These are phyloP conservation scores for Lasioglossum lativentre DNA, from an alignment of 2,888 invertebrate genomes.

Conservation along the genomic window DNA sequence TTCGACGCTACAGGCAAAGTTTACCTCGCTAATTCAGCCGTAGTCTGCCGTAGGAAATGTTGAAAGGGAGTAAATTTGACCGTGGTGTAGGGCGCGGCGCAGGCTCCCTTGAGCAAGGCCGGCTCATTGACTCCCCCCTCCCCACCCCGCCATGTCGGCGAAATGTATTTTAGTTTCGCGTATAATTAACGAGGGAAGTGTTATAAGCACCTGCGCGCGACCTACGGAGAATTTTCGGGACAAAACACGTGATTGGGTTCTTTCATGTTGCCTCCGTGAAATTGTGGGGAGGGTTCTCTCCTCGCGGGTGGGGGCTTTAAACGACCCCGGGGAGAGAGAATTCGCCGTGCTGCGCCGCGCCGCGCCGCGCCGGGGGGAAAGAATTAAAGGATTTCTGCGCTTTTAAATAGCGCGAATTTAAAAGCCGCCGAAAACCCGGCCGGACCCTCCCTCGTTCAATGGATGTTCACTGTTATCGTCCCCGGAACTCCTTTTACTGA, in stretches of 20 bases:
- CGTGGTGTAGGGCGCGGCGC: slow-evolving; percentile 28
- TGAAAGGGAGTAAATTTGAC: slow-evolving; percentile 67
- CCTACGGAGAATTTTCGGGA: slow-evolving; percentile 51
- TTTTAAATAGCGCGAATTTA: slow-evolving; percentile 55
- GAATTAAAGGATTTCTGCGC: slow-evolving; percentile 56
- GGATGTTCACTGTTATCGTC: slow-evolving; percentile 54
- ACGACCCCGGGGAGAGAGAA: background rate
- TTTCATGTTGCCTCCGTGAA: slow-evolving; percentile 38
- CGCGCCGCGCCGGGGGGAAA: slow-evolving; percentile 11
- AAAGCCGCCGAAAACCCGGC: slow-evolving; percentile 33
- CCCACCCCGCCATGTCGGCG: slow-evolving; percentile 46
- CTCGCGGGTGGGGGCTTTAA: slow-evolving; percentile 18
- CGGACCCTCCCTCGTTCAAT: slow-evolving; percentile 9
- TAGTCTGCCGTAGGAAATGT: slow-evolving; percentile 52
- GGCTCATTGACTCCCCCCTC: slow-evolving; percentile 47
- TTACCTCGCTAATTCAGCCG: slow-evolving; percentile 68
- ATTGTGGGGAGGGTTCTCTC: background rate
- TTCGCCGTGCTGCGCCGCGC: too few relatives aligned
- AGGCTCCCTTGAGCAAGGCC: slow-evolving; percentile 15
- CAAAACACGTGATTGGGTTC: slow-evolving; percentile 60
- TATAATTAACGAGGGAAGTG: slow-evolving; percentile 63
- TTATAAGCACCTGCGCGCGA: slow-evolving; percentile 57
- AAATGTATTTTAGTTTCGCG: slow-evolving; percentile 58
- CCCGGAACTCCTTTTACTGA: background rate
- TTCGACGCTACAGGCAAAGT: slow-evolving; percentile 62